These are phyloP conservation scores for Adelphocoris suturalis DNA, from an alignment of 2,888 invertebrate genomes.

Conservation along the genomic window DNA sequence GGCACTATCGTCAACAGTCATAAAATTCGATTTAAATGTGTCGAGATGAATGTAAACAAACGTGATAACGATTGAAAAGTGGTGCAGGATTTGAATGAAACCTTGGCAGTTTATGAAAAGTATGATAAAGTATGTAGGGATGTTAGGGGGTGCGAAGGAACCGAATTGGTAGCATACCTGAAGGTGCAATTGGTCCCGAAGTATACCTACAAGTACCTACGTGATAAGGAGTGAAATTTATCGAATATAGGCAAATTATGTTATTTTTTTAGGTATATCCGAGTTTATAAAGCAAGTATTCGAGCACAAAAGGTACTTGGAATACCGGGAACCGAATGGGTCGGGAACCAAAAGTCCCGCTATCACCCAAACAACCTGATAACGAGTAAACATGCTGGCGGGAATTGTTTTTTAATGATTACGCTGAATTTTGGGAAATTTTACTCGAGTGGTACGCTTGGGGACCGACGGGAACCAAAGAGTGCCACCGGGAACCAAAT, in stretches of 20 bases:
- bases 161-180: background rate
- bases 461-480: constrained; percentile 42
- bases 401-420: background rate
- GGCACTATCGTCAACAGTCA: background rate
- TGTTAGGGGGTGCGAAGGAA: background rate
- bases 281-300: background rate
- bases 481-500: constrained; percentile 43
- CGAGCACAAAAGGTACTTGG: background rate
- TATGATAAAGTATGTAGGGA: background rate
- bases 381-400: background rate
- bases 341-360: constrained; percentile 17
- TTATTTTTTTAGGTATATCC: background rate
- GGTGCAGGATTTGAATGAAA: background rate
- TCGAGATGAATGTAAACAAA: constrained; percentile 2
- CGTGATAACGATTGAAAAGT: background rate
- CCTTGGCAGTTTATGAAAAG: background rate
- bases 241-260: background rate
- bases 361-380: background rate
- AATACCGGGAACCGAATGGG: constrained; percentile 20
- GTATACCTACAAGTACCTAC: constrained; percentile 3
- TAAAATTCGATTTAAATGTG: background rate
- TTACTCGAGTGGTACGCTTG: background rate
- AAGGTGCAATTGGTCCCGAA: background rate
- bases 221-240: background rate
- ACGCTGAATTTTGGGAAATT: background rate